Conservation (phyloP, 2,113 vertebrate species). For the Acrocephalus arundinaceus region DNA sequence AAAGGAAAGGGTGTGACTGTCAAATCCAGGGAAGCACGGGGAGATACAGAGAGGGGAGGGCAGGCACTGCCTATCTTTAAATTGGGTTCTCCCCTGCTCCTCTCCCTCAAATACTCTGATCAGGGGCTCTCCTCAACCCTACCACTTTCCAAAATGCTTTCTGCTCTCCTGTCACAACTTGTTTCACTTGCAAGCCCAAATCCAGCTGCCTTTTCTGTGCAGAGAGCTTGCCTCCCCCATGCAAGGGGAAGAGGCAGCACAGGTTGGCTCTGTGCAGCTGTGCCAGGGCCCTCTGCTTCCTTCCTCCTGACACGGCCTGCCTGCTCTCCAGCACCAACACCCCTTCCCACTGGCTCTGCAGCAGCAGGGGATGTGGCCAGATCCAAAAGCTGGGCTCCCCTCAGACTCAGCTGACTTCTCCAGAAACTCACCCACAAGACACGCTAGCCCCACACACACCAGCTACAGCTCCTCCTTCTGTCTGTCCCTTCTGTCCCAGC, state of each 20-base stretch:
- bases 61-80: accelerated
- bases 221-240: accelerated
- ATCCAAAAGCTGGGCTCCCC: background rate
- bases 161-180: background rate
- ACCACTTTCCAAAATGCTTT: background rate
- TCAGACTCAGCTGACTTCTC: background rate
- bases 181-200: background rate
- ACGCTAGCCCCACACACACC: accelerated
- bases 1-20: background rate
- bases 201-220: background rate
- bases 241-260: accelerated
- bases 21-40: accelerated
- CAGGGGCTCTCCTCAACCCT: background rate
- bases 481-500: background rate
- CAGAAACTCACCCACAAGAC: accelerated
- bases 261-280: accelerated
- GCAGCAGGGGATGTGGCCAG: too few species aligned
- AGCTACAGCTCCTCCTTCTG: background rate
- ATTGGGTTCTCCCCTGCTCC: accelerated
- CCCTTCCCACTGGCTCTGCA: background rate
- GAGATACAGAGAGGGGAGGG: background rate
- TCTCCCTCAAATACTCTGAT: background rate
- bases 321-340: accelerated
- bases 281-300: background rate
- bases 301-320: accelerated